Percentiles rank a stretch among this genome's conserved stretches.
These are phyloP conservation scores for Zaprionus kolodkinae DNA, from an alignment of 1,140 invertebrate genomes.

Conservation along the genomic window DNA sequence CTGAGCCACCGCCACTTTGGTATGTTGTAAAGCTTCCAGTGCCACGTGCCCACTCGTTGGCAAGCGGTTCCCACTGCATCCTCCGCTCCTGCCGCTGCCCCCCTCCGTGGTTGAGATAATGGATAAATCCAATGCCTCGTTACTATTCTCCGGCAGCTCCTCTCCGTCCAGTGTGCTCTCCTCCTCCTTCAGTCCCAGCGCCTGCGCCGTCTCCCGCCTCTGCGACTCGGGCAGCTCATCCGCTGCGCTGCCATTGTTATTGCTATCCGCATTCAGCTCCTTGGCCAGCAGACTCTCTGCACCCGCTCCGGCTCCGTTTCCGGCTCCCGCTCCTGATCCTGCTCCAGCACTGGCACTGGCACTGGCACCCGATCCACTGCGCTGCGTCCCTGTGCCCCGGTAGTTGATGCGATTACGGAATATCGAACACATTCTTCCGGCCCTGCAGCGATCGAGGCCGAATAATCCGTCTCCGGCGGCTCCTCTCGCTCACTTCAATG, in stretches of 20 bases:
- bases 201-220: slow-evolving; percentile 18
- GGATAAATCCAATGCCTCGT: slow-evolving; percentile 79
- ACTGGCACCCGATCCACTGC: slow-evolving; percentile 48
- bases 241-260: slow-evolving; percentile 63
- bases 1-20: slow-evolving; percentile 92
- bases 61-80: slow-evolving; percentile 28
- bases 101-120: slow-evolving; percentile 53
- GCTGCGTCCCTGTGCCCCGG: slow-evolving; percentile 59
- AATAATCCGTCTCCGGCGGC: slow-evolving; percentile 32
- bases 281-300: slow-evolving; percentile 45
- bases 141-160: slow-evolving; percentile 53
- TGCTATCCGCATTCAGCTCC: slow-evolving; percentile 75
- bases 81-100: not conserved
- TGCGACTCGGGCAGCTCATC: slow-evolving; percentile 29
- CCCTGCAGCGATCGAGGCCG: slow-evolving; percentile 36
- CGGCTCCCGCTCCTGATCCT: slow-evolving; percentile 15
- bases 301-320: slow-evolving; percentile 20
- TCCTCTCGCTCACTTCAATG: slow-evolving; percentile 12
- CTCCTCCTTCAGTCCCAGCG: slow-evolving; percentile 19
- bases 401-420: slow-evolving; percentile 84
- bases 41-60: slow-evolving; percentile 85
- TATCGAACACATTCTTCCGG: slow-evolving; percentile 82
- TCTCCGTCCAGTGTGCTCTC: slow-evolving; percentile 25
- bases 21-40: slow-evolving; percentile 95
- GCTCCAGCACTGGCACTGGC: slow-evolving; percentile 4